Conservation (phyloP, 2,888 invertebrate species). For the Chrysodeixis includens region DNA sequence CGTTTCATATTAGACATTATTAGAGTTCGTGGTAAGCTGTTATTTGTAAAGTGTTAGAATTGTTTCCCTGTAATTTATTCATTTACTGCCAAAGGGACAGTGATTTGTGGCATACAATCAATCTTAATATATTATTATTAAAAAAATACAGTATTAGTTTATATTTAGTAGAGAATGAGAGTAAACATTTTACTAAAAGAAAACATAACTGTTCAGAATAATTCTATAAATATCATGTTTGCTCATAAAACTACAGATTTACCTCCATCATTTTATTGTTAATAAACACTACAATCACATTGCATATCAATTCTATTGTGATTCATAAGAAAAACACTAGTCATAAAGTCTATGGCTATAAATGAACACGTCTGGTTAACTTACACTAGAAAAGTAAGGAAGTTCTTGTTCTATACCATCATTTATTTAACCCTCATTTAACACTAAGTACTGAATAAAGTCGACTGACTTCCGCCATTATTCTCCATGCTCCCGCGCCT, state of each 20-base stretch:
- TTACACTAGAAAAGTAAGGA: neutral
- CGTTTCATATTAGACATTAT: neutral
- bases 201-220: neutral
- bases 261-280: neutral
- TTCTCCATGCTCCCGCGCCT: neutral
- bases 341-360: neutral
- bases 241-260: neutral
- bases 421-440: constrained; percentile 1
- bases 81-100: too few species aligned
- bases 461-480: constrained; percentile 2
- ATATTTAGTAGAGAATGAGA: too few species aligned
- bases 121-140: too few species aligned
- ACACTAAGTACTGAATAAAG: constrained; percentile 2
- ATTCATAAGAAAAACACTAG: neutral
- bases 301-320: neutral
- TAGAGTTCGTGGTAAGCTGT: neutral
- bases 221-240: neutral
- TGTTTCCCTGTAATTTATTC: too few species aligned
- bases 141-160: too few species aligned
- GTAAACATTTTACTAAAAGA: too few species aligned
- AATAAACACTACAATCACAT: neutral
- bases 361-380: neutral
- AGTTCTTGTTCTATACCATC: neutral
- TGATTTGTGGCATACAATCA: too few species aligned
- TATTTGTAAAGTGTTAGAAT: neutral